Conservation (phyloP, 2,113 vertebrate genomes). For the Sander lucioperca region DNA sequence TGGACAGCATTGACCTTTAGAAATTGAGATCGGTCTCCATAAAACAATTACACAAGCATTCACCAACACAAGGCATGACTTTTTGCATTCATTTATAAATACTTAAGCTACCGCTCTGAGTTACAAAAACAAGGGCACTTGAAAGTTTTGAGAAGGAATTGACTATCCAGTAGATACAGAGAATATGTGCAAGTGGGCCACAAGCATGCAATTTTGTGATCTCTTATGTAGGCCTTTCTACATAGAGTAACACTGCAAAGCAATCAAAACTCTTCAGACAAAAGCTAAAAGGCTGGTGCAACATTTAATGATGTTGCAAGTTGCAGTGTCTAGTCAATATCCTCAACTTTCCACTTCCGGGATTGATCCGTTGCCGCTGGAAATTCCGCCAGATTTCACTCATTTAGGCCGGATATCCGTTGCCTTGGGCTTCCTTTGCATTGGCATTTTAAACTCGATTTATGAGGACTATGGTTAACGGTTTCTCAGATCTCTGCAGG, state of each 20-base stretch:
- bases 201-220: slow-evolving; percentile 1
- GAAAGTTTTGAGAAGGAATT: slow-evolving; percentile 1
- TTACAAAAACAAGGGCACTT: slow-evolving; percentile 52
- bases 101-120: background rate
- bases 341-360: too few species aligned
- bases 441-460: too few species aligned
- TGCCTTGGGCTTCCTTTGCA: too few species aligned
- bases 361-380: too few species aligned
- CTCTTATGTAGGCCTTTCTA: background rate
- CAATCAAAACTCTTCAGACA: background rate
- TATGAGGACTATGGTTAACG: too few species aligned
- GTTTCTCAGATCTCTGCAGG: too few species aligned
- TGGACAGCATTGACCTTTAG: background rate
- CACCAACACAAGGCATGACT: background rate
- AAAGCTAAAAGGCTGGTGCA: background rate
- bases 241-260: background rate
- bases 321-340: too few species aligned
- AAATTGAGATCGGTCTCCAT: background rate
- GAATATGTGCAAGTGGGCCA: background rate
- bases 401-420: too few species aligned
- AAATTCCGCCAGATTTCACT: too few species aligned
- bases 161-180: background rate
- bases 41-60: background rate
- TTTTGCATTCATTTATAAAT: slow-evolving; percentile 3
- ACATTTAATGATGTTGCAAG: background rate